Percentiles rank a stretch among this genome's conserved stretches.
Evolutionary conservation across 2,888 invertebrate genomes (phyloP).

Genomic region (Rhamnusium bicolor): DNA sequence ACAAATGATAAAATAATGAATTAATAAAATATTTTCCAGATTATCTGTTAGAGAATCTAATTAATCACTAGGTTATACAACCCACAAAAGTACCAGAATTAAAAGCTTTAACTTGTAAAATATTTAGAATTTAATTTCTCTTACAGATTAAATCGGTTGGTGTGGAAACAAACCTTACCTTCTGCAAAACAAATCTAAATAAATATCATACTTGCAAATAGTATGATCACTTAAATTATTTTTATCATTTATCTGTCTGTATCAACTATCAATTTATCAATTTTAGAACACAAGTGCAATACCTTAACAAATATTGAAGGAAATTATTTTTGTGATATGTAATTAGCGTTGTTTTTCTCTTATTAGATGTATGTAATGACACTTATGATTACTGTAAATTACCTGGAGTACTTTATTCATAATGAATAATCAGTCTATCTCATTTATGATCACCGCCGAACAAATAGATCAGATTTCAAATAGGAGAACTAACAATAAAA

Average conservation of each 20-base stretch:
- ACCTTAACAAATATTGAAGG: too few species aligned
- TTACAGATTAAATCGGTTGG: not conserved
- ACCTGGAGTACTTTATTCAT: conserved; percentile 10
- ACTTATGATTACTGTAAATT: conserved; percentile 25
- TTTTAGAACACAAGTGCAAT: too few species aligned
- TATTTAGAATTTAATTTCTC: not conserved
- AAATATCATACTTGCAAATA: not conserved
- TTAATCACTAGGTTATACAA: not conserved
- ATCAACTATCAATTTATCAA: not conserved
- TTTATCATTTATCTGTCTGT: not conserved
- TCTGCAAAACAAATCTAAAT: not conserved
- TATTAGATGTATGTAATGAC: not conserved
- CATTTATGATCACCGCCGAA: conserved; percentile 11
- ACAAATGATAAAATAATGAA: not conserved
- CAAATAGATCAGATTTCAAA: conserved; percentile 55
- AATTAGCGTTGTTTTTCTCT: not conserved
- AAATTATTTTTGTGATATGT: not conserved
- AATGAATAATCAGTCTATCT: conserved; percentile 8
- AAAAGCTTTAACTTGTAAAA: not conserved
- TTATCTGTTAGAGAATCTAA: not conserved
- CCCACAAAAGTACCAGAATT: not conserved
- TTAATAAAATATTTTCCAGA: not conserved
- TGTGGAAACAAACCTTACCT: not conserved
- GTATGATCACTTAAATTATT: not conserved
- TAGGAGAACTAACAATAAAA: conserved; percentile 50